Conservation (phyloP, 2,888 invertebrate genomes). For the Leptogaster cylindrica region DNA sequence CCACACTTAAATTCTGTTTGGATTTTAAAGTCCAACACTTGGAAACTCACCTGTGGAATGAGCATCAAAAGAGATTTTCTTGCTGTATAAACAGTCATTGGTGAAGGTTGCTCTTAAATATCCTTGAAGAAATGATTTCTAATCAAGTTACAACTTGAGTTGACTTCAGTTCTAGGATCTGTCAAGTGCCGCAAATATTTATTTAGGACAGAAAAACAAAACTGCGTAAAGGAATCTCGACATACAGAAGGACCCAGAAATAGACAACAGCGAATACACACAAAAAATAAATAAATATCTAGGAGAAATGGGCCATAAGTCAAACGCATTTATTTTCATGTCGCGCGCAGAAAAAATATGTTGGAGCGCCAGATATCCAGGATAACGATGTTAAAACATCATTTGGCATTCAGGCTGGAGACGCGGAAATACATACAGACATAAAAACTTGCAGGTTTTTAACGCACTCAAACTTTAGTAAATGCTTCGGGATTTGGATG, state of each 20-base stretch:
- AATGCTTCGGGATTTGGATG: too few species aligned
- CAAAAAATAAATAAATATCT: too few species aligned
- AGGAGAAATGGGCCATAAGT: slow-evolving; percentile 5
- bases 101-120: too few species aligned
- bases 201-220: slow-evolving; percentile 40
- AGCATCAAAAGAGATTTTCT: slow-evolving; percentile 6
- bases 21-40: neutral
- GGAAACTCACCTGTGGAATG: neutral
- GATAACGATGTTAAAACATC: slow-evolving; percentile 5
- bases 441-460: too few species aligned
- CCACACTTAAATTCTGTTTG: too few species aligned
- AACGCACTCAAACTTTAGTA: too few species aligned
- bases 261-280: slow-evolving; percentile 24
- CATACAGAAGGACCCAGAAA: slow-evolving; percentile 42
- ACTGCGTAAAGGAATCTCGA: slow-evolving; percentile 29
- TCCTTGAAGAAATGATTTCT: neutral
- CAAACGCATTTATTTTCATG: neutral
- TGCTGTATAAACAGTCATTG: neutral
- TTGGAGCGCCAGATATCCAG: neutral
- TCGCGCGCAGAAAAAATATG: neutral
- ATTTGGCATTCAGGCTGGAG: neutral
- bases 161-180: too few species aligned
- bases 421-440: too few species aligned
- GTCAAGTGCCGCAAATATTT: slow-evolving; percentile 45
- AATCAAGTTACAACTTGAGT: neutral